Base-by-base conservation (phyloP, 2,888 invertebrate genomes). In the Mesorhabditis belari region DNA sequence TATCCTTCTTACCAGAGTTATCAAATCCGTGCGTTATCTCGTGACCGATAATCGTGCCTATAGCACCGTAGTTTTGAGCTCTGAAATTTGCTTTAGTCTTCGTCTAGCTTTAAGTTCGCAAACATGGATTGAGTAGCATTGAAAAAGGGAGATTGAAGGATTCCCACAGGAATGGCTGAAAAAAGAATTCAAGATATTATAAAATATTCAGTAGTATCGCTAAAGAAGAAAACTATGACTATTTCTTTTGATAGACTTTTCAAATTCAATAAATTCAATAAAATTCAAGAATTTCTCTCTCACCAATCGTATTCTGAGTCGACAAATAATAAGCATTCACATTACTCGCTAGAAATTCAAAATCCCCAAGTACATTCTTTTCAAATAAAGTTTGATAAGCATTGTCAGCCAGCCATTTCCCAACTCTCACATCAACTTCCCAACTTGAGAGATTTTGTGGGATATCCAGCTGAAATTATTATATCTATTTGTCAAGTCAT, bases 1-100 rank as follows among this genome's bases (percentile, higher is more conserved):
- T n/a, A n/a, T n/a, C n/a, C n/a, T n/a, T 17, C 29, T 29, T 19
- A 59, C 62, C 62, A 9, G 55, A 55, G 27, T 62, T 51, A 49
- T 62, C 62, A 44, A 62, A 62, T 12, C 49, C 62, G 25, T 62
- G 62, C 5, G 62, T 62, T 3, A 62, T 55, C 50, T 62, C 62
- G 44, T 62, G 62, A 4, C 62, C 62, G 28, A 60, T 55, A 12
- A 62, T 55, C 52, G 58, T 53, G 5, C 62, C 62, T n/a, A 62
- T 59, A 19, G 44, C 58, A 6, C 59, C 62, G 26, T 25, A 52
- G 25, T 62, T 62, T 29, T 58, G 23, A 19, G 27, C 25, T 54
- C 55, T 54, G 25, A 26, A 54, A 54, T 17, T 6, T 51, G 12
- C 9, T 25, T 12, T 1, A 24, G 26, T 26, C 12, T 23, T 23